Conservation (phyloP, 2,888 invertebrate species). For the Venustoraphidia nigricollis region DNA sequence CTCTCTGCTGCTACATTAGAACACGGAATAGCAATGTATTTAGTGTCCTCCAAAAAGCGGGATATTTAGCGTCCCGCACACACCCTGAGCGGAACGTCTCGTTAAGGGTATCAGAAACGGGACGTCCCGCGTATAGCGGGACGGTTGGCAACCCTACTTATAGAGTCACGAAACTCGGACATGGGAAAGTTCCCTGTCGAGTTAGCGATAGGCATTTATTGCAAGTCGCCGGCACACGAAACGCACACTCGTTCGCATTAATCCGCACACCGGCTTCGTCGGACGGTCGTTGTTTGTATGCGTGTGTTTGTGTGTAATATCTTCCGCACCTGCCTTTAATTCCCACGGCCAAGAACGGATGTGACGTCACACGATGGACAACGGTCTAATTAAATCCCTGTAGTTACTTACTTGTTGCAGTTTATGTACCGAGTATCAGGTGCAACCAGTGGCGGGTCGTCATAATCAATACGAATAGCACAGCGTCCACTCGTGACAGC, state of each 20-base stretch:
- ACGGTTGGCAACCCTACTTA: too few relatives aligned
- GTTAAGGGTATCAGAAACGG: too few relatives aligned
- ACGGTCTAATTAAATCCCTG: slow-evolving; percentile 1
- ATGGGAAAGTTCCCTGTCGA: too few relatives aligned
- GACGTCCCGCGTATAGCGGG: too few relatives aligned
- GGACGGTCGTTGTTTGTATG: neutral
- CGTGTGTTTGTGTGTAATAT: neutral
- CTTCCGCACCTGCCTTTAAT: slow-evolving; percentile 12
- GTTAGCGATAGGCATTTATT: too few relatives aligned
- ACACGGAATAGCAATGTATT: too few relatives aligned
- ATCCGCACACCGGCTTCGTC: neutral
- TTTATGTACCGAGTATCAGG: neutral
- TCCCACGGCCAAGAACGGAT: slow-evolving; percentile 14
- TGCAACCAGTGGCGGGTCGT: neutral
- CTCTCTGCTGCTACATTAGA: too few relatives aligned
- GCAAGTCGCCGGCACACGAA: neutral
- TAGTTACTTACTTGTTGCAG: neutral
- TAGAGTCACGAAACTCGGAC: too few relatives aligned
- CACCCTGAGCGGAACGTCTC: too few relatives aligned
- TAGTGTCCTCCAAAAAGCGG: too few relatives aligned
- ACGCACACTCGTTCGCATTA: neutral
- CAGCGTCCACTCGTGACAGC: neutral
- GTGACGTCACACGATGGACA: slow-evolving; percentile 12
- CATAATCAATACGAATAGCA: neutral
- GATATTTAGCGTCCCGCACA: too few relatives aligned